phyloP scores from a whole-genome alignment of 2,888 invertebrate species.

The Fabriciana adippe region DNA sequence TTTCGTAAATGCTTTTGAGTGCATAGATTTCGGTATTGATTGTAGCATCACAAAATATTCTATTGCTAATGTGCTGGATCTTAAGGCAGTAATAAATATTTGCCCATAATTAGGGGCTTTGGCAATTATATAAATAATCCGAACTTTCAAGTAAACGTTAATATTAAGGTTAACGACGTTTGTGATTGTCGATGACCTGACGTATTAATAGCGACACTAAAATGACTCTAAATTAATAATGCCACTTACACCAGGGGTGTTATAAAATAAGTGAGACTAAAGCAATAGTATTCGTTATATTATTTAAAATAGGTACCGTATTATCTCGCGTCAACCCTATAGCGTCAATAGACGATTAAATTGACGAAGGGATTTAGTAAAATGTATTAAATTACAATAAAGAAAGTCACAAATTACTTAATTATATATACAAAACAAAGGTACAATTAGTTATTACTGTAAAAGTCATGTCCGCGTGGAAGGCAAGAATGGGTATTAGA shows the following conservation, averaged over 20 bases:
- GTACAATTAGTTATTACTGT: too few relatives aligned
- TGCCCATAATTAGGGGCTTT: slow-evolving; percentile 6
- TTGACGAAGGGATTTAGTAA: too few relatives aligned
- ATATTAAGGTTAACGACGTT: not conserved
- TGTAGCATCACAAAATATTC: not conserved
- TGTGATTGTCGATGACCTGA: not conserved
- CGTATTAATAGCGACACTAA: slow-evolving; percentile 7
- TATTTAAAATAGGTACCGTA: too few relatives aligned
- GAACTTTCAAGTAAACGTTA: not conserved
- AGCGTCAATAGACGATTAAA: too few relatives aligned
- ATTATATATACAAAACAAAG: too few relatives aligned
- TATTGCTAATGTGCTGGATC: not conserved
- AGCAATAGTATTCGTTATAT: too few relatives aligned
- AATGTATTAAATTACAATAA: too few relatives aligned
- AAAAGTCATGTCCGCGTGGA: too few relatives aligned
- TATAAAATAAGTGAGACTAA: too few relatives aligned
- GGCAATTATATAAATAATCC: slow-evolving; percentile 12
- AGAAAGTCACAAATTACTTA: too few relatives aligned
- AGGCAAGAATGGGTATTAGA: too few relatives aligned
- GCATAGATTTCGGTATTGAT: slow-evolving; percentile 15
- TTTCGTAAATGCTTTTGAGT: not conserved
- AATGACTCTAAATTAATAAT: slow-evolving; percentile 22
- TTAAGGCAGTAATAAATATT: not conserved
- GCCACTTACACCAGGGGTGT: slow-evolving; percentile 5
- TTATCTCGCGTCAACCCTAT: too few relatives aligned